A percentile compares a stretch with the other conserved stretches of the same genome.
Conservation (phyloP, 1,140 invertebrate species). For the Cyrtorhinus lividipennis region DNA sequence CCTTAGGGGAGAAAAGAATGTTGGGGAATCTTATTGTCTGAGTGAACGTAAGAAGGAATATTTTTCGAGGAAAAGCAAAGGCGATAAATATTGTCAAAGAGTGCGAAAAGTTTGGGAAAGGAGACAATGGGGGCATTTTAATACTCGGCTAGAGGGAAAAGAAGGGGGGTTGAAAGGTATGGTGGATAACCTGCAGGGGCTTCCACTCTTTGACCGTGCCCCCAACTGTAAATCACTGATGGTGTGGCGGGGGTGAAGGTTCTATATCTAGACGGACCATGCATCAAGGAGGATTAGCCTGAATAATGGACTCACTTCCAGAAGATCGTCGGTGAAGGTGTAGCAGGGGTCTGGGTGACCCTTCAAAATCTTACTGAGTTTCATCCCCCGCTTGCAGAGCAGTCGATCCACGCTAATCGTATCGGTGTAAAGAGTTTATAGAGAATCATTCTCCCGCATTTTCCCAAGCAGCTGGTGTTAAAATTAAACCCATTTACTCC, state of each 20-base stretch:
- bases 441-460: too few species aligned
- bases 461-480: too few species aligned
- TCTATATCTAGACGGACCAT: constrained; percentile 17
- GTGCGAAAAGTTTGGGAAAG: constrained; percentile 6
- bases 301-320: constrained; percentile 18
- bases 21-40: constrained; percentile 9
- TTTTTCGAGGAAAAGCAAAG: not conserved
- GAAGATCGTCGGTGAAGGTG: too few species aligned
- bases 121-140: constrained; percentile 14
- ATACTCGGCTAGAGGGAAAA: constrained; percentile 6
- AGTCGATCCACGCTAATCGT: too few species aligned
- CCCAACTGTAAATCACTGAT: constrained; percentile 5
- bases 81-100: constrained; percentile 1
- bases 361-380: not conserved
- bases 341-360: not conserved
- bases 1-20: not conserved
- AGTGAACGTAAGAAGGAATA: not conserved
- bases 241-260: not conserved
- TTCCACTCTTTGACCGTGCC: not conserved
- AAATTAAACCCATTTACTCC: too few species aligned
- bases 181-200: not conserved
- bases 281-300: constrained; percentile 20
- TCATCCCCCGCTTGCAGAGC: too few species aligned
- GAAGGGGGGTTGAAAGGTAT: not conserved
- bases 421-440: too few species aligned